Percentiles rank a stretch among this genome's conserved stretches.
These are phyloP conservation scores for Orthosia incerta DNA, from an alignment of 2,888 invertebrate species.

Conservation along the genomic window DNA sequence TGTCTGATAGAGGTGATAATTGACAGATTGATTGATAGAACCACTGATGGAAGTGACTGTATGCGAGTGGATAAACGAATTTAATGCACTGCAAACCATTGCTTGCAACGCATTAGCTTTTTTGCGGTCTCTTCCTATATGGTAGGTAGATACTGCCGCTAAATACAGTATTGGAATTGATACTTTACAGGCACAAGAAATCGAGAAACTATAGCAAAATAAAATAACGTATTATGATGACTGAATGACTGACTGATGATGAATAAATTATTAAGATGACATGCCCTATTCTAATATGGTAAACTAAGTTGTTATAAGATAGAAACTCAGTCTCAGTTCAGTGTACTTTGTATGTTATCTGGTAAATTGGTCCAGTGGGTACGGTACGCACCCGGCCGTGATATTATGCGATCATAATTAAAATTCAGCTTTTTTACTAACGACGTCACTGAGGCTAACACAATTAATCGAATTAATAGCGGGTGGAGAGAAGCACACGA, in stretches of 20 bases:
- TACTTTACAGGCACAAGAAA: not conserved
- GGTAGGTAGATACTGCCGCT: conserved; percentile 17
- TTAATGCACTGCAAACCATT: conserved; percentile 13
- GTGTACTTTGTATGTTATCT: conserved; percentile 61
- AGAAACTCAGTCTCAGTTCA: conserved; percentile 28
- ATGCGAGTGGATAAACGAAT: conserved; percentile 13
- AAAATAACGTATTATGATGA: not conserved
- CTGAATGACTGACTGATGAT: too few species aligned
- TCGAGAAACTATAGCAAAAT: not conserved
- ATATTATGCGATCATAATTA: conserved; percentile 62
- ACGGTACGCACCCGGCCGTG: conserved; percentile 65
- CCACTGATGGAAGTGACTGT: conserved; percentile 14
- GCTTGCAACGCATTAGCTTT: conserved; percentile 21
- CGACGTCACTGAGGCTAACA: conserved; percentile 32
- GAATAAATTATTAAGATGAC: not conserved
- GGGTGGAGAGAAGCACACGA: conserved; percentile 2
- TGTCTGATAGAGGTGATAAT: conserved; percentile 17
- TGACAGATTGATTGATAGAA: conserved; percentile 43
- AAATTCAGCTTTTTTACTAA: conserved; percentile 53
- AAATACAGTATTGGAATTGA: conserved; percentile 12
- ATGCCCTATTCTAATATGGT: conserved; percentile 5
- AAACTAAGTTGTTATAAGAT: conserved; percentile 15
- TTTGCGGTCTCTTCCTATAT: conserved; percentile 19
- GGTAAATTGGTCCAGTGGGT: conserved; percentile 64
- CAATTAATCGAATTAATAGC: conserved; percentile 46